Base-by-base conservation (phyloP, 1,140 invertebrate species). In the Lepidurus apus region DNA sequence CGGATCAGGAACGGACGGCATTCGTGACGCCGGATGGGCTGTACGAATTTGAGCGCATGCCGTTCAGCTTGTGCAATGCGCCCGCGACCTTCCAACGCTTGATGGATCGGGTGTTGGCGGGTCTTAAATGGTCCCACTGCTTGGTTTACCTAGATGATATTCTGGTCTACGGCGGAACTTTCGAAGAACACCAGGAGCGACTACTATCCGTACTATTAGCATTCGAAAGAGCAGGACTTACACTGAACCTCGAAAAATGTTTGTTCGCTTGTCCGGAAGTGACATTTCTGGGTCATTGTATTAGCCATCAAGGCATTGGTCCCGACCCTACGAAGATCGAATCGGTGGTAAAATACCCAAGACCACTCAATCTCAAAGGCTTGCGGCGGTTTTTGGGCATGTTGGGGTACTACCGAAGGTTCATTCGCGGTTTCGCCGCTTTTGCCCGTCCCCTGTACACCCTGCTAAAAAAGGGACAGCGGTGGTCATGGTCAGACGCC, bases 321-420 rank as follows among this genome's bases (percentile, higher is more conserved):
- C 82, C 83, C 2, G 83, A 86, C 77, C 82, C 83, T 1, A 80
- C 80, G 24, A 86, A 86, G 81, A 82, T 26, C 26, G 26, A 26
- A 26, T 1, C 26, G 26, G 26, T 26, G 26, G 26, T 26, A 26
- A 26, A 26, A 26, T 26, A 26, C 26, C 26, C 26, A 26, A 26
- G 26, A 26, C 26, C 26, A 26, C 26, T 26, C 26, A 26, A 26
- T 26, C 77, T 83, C 7, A 85, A 83, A 74, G 83, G 86, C 73
- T 21, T 88, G 0, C 77, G 84, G 47, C 77, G 84, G 73, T 87
- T 88, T 79, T 80, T 87, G 9, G 87, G 86, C 2, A 84, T 87
- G 77, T 81, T 84, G 3, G 82, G 82, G 1, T 87, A 84, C 81
- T 87, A 87, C 76, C 79, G 84, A 26, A 73, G 83, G 2, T 86